Conservation (phyloP, 2,888 invertebrate species). For the Syrphus vitripennis region DNA sequence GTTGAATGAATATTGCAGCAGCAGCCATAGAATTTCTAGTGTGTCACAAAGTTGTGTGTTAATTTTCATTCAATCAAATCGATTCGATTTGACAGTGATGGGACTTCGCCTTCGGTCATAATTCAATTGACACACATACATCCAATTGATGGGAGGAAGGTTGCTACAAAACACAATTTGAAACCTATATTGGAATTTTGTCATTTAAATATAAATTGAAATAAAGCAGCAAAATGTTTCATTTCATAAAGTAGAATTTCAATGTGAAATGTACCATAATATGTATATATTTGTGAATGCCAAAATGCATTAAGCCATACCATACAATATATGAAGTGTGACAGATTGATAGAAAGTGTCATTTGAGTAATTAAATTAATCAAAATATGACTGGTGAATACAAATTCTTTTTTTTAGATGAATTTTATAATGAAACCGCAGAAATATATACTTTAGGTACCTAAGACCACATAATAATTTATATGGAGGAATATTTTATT, state of each 20-base stretch:
- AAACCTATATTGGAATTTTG: constrained; percentile 42
- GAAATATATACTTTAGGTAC: no score
- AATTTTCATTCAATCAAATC: constrained; percentile 60
- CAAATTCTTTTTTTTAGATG: not conserved
- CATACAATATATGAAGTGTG: not conserved
- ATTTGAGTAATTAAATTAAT: not conserved
- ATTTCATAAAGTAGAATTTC: not conserved
- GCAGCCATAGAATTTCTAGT: no score
- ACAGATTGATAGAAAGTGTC: constrained; percentile 1
- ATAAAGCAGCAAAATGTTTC: not conserved
- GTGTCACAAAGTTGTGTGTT: constrained; percentile 38
- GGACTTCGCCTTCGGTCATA: constrained; percentile 22
- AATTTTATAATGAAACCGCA: not conserved
- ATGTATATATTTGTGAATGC: not conserved
- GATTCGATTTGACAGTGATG: constrained; percentile 59
- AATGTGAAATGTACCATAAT: not conserved
- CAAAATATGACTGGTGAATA: not conserved
- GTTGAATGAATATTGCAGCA: not conserved
- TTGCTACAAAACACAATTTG: not conserved
- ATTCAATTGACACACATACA: constrained; percentile 51
- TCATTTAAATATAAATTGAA: constrained; percentile 40
- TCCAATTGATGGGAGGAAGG: not conserved
- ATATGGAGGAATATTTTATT: no score
- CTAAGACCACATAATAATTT: no score
- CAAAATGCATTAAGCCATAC: not conserved